Evolutionary conservation across 2,113 vertebrate species (phyloP).

Genomic region (Pycnonotus jocosus): DNA sequence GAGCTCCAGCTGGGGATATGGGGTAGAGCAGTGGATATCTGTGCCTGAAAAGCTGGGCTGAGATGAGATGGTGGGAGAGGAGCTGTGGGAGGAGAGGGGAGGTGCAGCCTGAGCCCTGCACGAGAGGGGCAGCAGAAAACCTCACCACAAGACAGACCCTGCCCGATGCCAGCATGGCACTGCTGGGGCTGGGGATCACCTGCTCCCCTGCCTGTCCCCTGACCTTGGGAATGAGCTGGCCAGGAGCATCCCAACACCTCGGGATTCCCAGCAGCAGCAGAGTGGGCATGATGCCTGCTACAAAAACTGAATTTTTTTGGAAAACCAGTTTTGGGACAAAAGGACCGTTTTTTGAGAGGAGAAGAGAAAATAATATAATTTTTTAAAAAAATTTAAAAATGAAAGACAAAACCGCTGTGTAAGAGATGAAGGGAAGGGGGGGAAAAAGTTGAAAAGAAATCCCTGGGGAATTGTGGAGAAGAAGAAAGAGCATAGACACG

Average conservation of each 20-base stretch:
- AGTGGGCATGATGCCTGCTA: background rate
- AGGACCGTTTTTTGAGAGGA: background rate
- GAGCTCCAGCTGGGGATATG: background rate
- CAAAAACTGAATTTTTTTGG: background rate
- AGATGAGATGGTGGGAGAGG: background rate
- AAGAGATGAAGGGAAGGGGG: background rate
- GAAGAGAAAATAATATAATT: background rate
- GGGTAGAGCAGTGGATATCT: background rate
- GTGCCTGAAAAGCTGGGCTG: background rate
- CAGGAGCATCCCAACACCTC: background rate
- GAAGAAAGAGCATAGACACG: constrained; percentile 19
- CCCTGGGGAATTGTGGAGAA: constrained; percentile 24
- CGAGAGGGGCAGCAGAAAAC: background rate
- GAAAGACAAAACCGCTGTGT: background rate
- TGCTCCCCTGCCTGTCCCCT: background rate
- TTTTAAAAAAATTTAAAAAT: background rate
- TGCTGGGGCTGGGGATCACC: background rate
- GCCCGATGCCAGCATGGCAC: accelerated
- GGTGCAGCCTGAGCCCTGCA: background rate
- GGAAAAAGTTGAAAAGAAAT: background rate
- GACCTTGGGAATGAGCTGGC: accelerated
- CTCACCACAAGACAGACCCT: background rate
- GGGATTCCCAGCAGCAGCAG: background rate
- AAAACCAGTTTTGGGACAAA: background rate
- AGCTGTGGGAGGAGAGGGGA: background rate